Evolutionary conservation across 2,797 vertebrate genomes (phyloP).

Genomic region (Eulemur rubriventer): DNA sequence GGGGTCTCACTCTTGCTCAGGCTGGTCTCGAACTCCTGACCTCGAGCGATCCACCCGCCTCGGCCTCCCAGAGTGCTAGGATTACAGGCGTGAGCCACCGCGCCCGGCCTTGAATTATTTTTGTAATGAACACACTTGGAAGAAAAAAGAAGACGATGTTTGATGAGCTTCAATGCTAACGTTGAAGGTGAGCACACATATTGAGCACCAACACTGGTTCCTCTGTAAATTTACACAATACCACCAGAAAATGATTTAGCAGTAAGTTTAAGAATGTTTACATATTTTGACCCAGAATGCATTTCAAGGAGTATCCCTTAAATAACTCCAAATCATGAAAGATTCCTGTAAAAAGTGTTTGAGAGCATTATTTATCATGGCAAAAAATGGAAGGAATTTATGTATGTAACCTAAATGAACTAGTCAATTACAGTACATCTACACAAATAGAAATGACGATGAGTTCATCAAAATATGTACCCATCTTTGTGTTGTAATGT

Average conservation of each 20-base stretch:
- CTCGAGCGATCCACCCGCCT: too few relatives aligned
- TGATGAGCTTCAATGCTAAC: neutral
- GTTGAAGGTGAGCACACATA: neutral
- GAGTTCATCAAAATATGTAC: neutral
- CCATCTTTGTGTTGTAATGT: accelerated
- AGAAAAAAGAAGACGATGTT: neutral
- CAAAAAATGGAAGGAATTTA: neutral
- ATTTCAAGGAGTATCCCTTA: neutral
- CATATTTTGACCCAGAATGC: neutral
- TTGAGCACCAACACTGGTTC: accelerated
- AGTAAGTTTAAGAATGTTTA: neutral
- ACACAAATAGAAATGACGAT: neutral
- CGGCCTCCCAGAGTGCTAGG: too few relatives aligned
- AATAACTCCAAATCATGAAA: neutral
- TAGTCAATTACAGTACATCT: neutral
- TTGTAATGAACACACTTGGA: neutral
- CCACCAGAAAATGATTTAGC: neutral
- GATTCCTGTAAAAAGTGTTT: neutral
- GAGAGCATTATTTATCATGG: neutral
- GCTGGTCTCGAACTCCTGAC: too few relatives aligned
- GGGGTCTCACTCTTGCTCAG: too few relatives aligned
- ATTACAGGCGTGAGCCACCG: too few relatives aligned
- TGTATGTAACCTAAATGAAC: too few relatives aligned
- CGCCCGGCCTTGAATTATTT: too few relatives aligned
- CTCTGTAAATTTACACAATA: neutral